Evolutionary conservation across 1,140 invertebrate genomes (phyloP).

Genomic region (Monochamus saltuarius): DNA sequence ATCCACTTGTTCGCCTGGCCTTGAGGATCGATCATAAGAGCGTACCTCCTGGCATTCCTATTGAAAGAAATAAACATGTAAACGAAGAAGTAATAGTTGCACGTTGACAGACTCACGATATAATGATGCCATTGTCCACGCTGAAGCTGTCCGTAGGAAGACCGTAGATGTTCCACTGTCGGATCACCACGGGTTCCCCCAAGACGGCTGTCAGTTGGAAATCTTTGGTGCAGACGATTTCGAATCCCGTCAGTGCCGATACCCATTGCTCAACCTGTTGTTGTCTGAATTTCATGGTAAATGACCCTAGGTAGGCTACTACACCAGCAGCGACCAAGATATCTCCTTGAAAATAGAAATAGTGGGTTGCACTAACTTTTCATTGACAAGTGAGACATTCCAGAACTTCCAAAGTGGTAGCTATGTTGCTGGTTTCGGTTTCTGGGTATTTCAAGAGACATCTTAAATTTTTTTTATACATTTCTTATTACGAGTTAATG

Average conservation of each 20-base stretch:
- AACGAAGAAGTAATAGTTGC: neutral
- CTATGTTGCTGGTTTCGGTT: too few species aligned
- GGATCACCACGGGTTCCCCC: constrained; percentile 83
- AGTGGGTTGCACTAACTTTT: too few species aligned
- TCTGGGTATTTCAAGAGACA: too few species aligned
- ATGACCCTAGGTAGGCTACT: constrained; percentile 89
- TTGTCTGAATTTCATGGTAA: constrained; percentile 75
- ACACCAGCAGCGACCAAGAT: constrained; percentile 84
- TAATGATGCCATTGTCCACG: constrained; percentile 90
- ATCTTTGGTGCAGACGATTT: constrained; percentile 74
- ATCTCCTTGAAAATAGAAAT: constrained; percentile 61
- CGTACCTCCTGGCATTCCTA: constrained; percentile 82
- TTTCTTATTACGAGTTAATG: too few species aligned
- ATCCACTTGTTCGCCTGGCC: constrained; percentile 93
- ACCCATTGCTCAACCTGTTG: constrained; percentile 76
- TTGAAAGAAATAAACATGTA: constrained; percentile 17
- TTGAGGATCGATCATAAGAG: constrained; percentile 94
- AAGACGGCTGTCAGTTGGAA: constrained; percentile 73
- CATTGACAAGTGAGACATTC: too few species aligned
- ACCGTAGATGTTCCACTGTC: constrained; percentile 89
- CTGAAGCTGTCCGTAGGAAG: constrained; percentile 88
- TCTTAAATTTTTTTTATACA: too few species aligned
- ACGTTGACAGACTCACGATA: constrained; percentile 58
- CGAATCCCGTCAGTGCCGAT: constrained; percentile 61
- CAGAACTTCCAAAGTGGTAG: too few species aligned